These are phyloP conservation scores for Danio jaintianensis DNA, from an alignment of 2,797 vertebrate genomes.

Conservation along the genomic window DNA sequence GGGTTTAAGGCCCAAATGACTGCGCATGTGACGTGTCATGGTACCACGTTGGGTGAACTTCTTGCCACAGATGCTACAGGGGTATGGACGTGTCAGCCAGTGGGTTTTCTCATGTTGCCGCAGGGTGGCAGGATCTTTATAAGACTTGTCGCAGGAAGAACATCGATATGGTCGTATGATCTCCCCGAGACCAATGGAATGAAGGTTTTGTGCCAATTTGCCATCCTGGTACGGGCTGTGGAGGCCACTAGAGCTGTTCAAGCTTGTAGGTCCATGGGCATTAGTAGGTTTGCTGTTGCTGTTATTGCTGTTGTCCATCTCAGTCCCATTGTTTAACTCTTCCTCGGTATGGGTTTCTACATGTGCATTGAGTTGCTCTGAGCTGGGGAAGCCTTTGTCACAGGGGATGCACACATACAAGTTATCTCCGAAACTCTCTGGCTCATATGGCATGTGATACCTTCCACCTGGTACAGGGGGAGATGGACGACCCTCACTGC, in stretches of 20 bases:
- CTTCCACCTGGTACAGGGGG: slow-evolving; percentile 86
- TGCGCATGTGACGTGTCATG: slow-evolving; percentile 99
- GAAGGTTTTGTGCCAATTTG: slow-evolving; percentile 82
- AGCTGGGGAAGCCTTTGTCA: slow-evolving; percentile 98
- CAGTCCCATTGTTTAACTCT: slow-evolving; percentile 87
- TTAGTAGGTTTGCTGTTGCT: slow-evolving; percentile 65
- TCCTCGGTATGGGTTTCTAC: slow-evolving; percentile 98
- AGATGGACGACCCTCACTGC: slow-evolving; percentile 92
- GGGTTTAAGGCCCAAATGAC: slow-evolving; percentile 97
- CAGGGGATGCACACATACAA: slow-evolving; percentile 98
- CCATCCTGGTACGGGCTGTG: slow-evolving; percentile 78
- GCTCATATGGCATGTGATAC: slow-evolving; percentile 94
- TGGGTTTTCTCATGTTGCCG: slow-evolving; percentile 99
- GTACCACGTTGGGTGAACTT: slow-evolving; percentile 99
- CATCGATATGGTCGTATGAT: slow-evolving; percentile 96
- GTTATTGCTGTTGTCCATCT: slow-evolving; percentile 77
- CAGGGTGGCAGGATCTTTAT: slow-evolving; percentile 97
- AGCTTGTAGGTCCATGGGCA: slow-evolving; percentile 69
- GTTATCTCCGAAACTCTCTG: slow-evolving; percentile 97
- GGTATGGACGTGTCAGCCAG: slow-evolving; percentile 97
- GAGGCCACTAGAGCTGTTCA: slow-evolving; percentile 72
- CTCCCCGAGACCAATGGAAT: slow-evolving; percentile 82
- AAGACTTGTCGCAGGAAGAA: slow-evolving; percentile 94
- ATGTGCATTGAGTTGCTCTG: slow-evolving; percentile 97
- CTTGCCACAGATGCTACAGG: slow-evolving; percentile 99